phyloP scores from a whole-genome alignment of 2,113 vertebrate species.

The Tachycineta bicolor region DNA sequence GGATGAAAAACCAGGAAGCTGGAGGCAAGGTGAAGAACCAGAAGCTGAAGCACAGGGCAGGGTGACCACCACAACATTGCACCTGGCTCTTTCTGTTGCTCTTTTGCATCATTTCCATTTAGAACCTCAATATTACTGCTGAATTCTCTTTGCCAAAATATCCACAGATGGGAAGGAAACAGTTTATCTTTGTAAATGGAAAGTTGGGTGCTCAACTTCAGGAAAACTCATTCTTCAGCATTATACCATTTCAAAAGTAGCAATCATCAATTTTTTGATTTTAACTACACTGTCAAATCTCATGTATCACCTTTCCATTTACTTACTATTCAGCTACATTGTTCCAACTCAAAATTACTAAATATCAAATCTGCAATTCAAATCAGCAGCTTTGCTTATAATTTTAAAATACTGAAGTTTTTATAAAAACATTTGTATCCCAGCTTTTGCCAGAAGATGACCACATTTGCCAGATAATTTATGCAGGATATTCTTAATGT shows the following conservation, averaged over 20 bases:
- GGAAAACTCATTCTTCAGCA: neutral
- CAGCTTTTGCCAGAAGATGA: neutral
- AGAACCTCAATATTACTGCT: neutral
- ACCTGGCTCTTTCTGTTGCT: neutral
- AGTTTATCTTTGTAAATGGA: neutral
- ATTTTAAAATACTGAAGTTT: neutral
- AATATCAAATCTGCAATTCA: neutral
- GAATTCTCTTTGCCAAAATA: neutral
- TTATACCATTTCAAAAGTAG: neutral
- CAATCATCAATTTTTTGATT: neutral
- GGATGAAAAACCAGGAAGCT: neutral
- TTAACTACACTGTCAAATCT: neutral
- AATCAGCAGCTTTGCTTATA: neutral
- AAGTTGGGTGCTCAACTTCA: neutral
- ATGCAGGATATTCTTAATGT: neutral
- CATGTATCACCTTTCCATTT: neutral
- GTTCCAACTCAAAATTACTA: neutral
- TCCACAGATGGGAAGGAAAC: neutral
- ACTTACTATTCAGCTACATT: neutral
- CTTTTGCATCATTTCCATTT: neutral
- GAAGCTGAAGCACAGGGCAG: neutral
- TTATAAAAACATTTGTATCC: neutral
- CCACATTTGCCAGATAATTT: neutral
- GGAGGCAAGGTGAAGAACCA: neutral
- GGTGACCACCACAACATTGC: neutral